phyloP scores from a whole-genome alignment of 2,113 vertebrate genomes.

The Podarcis muralis region DNA sequence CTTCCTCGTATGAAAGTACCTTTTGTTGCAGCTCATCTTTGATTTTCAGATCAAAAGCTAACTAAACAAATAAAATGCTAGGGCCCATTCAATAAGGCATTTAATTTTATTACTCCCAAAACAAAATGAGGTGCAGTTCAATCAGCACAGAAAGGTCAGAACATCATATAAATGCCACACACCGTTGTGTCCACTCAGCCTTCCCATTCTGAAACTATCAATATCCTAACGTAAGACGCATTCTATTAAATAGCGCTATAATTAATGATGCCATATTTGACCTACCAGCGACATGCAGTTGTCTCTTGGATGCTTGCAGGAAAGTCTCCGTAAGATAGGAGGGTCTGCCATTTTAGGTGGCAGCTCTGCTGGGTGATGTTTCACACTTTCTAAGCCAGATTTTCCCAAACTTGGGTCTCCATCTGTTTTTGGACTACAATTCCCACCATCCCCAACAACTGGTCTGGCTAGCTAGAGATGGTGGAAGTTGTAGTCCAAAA shows the following conservation, averaged over 20 bases:
- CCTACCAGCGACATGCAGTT: slow-evolving; percentile 19
- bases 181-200: slow-evolving; percentile 35
- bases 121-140: slow-evolving; percentile 34
- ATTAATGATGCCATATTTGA: slow-evolving; percentile 39
- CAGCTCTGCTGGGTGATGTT: background rate
- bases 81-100: background rate
- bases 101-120: slow-evolving; percentile 44
- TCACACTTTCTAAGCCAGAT: background rate
- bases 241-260: slow-evolving; percentile 55
- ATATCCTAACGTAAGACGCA: slow-evolving; percentile 55
- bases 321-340: slow-evolving; percentile 19
- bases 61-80: slow-evolving; percentile 39
- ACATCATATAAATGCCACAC: slow-evolving; percentile 42
- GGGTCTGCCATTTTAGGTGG: background rate
- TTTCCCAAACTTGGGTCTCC: too few species aligned
- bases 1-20: background rate
- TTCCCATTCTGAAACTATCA: slow-evolving; percentile 49
- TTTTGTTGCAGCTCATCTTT: slow-evolving; percentile 25
- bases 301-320: background rate
- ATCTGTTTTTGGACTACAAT: too few species aligned
- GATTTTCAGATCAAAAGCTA: slow-evolving; percentile 50
- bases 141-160: slow-evolving; percentile 46
- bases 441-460: too few species aligned
- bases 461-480: too few species aligned
- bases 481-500: too few species aligned